A percentile compares a stretch with the other conserved stretches of the same genome.
These are phyloP conservation scores for Drepana arcuata DNA, from an alignment of 1,140 invertebrate species.

Conservation along the genomic window DNA sequence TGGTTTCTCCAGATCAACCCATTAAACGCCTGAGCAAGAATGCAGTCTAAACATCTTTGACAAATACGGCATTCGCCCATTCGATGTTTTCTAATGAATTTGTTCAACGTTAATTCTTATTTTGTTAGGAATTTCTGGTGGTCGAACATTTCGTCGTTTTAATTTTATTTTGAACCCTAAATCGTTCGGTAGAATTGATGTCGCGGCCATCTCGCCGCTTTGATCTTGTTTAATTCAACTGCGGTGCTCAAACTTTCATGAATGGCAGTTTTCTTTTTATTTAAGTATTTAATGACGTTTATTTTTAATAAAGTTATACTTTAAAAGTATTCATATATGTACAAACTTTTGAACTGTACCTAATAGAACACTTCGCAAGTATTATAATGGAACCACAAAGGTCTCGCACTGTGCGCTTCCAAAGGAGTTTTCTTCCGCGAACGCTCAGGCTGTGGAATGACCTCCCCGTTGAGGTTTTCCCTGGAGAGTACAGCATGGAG, in stretches of 20 bases:
- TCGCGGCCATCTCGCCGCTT: slow-evolving; percentile 32
- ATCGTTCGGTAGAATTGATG: slow-evolving; percentile 42
- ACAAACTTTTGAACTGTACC: neutral
- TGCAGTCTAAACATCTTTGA: slow-evolving; percentile 12
- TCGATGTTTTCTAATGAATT: slow-evolving; percentile 46
- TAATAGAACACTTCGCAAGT: neutral
- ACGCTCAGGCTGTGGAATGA: no score
- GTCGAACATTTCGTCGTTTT: slow-evolving; percentile 14
- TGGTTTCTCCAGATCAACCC: neutral
- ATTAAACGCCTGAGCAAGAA: neutral
- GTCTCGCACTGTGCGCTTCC: no score
- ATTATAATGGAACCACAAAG: neutral
- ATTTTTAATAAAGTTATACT: neutral
- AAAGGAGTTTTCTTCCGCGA: no score
- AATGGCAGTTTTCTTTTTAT: neutral
- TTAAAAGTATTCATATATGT: neutral
- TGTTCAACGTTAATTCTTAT: slow-evolving; percentile 19
- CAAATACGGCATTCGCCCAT: no score
- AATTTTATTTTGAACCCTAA: slow-evolving; percentile 30
- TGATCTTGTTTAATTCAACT: slow-evolving; percentile 23
- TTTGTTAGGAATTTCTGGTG: slow-evolving; percentile 32
- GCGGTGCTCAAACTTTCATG: slow-evolving; percentile 17
- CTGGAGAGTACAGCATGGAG: no score
- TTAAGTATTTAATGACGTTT: neutral
- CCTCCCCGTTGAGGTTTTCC: no score